Conservation (phyloP, 2,888 invertebrate genomes). For the Agrenia bidenticulata region DNA sequence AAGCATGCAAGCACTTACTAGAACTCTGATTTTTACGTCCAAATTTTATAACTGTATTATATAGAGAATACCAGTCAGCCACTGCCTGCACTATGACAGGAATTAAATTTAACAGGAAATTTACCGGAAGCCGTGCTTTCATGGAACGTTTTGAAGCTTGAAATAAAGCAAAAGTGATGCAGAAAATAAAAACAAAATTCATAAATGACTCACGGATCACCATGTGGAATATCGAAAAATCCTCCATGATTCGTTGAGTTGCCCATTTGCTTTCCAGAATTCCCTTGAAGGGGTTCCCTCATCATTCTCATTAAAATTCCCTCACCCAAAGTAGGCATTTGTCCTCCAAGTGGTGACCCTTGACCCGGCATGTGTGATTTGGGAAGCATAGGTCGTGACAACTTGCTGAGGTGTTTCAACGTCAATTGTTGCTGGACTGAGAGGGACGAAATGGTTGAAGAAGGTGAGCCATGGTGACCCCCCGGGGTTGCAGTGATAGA, state of each 20-base stretch:
- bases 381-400: slow-evolving; percentile 43
- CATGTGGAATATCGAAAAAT: slow-evolving; percentile 49
- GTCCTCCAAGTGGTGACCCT: slow-evolving; percentile 21
- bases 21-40: too few relatives aligned
- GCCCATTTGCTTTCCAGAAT: slow-evolving; percentile 24
- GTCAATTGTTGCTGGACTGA: slow-evolving; percentile 32
- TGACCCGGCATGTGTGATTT: slow-evolving; percentile 36
- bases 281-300: slow-evolving; percentile 48
- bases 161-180: too few relatives aligned
- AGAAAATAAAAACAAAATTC: too few relatives aligned
- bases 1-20: background rate
- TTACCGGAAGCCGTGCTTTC: too few relatives aligned
- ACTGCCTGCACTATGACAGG: too few relatives aligned
- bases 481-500: slow-evolving; percentile 25
- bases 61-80: too few relatives aligned
- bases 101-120: too few relatives aligned
- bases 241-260: slow-evolving; percentile 34
- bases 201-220: slow-evolving; percentile 44
- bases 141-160: too few relatives aligned
- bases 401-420: slow-evolving; percentile 38
- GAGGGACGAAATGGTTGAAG: slow-evolving; percentile 16
- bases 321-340: slow-evolving; percentile 39
- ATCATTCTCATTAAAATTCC: slow-evolving; percentile 52
- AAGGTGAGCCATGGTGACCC: background rate
- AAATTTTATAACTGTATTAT: too few relatives aligned